Percentiles rank a stretch among this genome's conserved stretches.
Conservation (phyloP, 1,140 invertebrate genomes). For the Trichonephila clavipes region DNA sequence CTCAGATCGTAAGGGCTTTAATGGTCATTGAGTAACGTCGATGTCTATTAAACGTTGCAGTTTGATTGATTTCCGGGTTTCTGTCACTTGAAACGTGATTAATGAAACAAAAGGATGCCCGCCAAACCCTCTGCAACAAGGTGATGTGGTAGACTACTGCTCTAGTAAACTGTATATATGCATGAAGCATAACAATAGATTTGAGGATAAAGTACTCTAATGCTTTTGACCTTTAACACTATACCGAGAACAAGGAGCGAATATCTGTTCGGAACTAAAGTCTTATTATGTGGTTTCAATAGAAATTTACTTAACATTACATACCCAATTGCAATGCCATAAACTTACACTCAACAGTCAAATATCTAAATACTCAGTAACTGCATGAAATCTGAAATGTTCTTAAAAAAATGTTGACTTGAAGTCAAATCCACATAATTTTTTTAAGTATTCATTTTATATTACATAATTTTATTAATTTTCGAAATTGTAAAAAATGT, state of each 20-base stretch:
- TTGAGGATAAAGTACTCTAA: not conserved
- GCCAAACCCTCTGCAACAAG: not conserved
- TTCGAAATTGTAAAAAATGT: too few relatives aligned
- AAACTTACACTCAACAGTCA: too few relatives aligned
- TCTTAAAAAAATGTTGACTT: too few relatives aligned
- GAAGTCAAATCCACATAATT: too few relatives aligned
- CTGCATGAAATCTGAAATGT: too few relatives aligned
- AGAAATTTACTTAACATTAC: too few relatives aligned
- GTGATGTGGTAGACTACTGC: not conserved
- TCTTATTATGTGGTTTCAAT: not conserved
- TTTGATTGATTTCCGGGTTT: conserved; percentile 67
- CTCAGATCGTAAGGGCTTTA: conserved; percentile 66
- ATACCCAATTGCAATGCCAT: too few relatives aligned
- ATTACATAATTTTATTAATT: too few relatives aligned
- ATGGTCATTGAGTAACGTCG: conserved; percentile 57
- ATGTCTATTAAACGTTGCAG: conserved; percentile 55
- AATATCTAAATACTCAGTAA: too few relatives aligned
- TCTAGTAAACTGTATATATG: not conserved
- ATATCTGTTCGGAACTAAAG: not conserved
- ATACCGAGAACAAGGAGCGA: not conserved
- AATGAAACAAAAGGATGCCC: conserved; percentile 49
- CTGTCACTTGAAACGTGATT: conserved; percentile 58
- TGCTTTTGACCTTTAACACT: not conserved
- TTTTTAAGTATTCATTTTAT: too few relatives aligned
- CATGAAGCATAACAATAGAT: not conserved